Conservation (phyloP, 2,113 vertebrate genomes). For the Corvus cornix region DNA sequence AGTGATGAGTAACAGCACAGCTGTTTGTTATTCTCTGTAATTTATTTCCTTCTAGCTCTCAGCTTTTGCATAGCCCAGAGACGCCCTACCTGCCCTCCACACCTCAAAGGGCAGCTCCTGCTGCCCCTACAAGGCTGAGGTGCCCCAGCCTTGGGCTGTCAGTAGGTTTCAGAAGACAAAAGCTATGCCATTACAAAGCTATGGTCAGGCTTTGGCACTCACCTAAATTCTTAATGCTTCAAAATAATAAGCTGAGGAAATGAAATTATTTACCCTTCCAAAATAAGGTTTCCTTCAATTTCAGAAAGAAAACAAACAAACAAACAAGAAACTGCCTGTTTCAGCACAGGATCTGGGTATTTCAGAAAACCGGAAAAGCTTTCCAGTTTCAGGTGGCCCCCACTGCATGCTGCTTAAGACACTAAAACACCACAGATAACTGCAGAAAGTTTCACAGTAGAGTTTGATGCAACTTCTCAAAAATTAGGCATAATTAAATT, state of each 20-base stretch:
- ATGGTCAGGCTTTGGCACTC: not conserved
- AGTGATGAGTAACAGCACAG: fast-evolving
- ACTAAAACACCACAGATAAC: not conserved
- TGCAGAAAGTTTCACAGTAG: not conserved
- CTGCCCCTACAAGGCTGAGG: not conserved
- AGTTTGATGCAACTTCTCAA: not conserved
- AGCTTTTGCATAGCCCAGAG: not conserved
- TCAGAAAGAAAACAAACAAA: not conserved
- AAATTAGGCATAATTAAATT: not conserved
- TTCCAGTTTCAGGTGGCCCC: not conserved
- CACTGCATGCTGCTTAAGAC: not conserved
- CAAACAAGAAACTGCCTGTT: not conserved
- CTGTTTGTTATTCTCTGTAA: not conserved
- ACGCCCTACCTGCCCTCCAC: too few relatives aligned
- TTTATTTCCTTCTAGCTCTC: not conserved
- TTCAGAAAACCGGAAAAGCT: not conserved
- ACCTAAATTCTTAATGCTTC: not conserved
- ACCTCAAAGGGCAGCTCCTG: not conserved
- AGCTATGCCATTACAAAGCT: not conserved
- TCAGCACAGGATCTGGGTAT: not conserved
- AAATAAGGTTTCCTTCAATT: not conserved
- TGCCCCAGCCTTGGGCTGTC: not conserved
- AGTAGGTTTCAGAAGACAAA: not conserved
- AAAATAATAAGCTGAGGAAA: fast-evolving
- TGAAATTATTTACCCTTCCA: not conserved